phyloP scores from a whole-genome alignment of 2,113 vertebrate genomes.

The Clarias gariepinus region DNA sequence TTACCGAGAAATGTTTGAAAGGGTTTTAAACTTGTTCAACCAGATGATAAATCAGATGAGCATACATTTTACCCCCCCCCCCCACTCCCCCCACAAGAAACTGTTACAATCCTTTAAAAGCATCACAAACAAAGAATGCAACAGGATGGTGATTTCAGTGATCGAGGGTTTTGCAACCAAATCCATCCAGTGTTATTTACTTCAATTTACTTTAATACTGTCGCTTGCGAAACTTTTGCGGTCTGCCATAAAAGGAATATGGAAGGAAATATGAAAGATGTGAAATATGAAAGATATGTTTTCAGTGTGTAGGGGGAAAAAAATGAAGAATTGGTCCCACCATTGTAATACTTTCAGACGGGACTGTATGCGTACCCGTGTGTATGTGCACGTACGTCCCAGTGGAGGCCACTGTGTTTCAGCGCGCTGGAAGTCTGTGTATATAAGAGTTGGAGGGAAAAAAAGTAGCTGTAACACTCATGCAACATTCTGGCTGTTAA shows the following conservation, averaged over 20 bases:
- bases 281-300: neutral
- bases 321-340: neutral
- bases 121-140: neutral
- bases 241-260: neutral
- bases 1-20: neutral
- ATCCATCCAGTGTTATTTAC: neutral
- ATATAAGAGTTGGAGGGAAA: neutral
- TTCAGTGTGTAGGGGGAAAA: neutral
- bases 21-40: neutral
- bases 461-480: neutral
- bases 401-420: neutral
- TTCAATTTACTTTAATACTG: neutral
- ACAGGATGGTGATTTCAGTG: neutral
- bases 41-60: neutral
- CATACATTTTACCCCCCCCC: neutral
- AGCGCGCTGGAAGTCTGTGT: conserved; percentile 1
- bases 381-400: neutral
- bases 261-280: too few species aligned
- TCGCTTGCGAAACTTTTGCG: neutral
- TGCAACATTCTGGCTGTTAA: conserved; percentile 10
- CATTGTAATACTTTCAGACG: neutral
- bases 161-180: neutral
- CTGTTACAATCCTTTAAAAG: neutral
- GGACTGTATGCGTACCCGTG: neutral
- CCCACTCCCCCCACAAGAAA: neutral